Conservation (phyloP, 2,888 invertebrate genomes). For the Heliconius cydno region DNA sequence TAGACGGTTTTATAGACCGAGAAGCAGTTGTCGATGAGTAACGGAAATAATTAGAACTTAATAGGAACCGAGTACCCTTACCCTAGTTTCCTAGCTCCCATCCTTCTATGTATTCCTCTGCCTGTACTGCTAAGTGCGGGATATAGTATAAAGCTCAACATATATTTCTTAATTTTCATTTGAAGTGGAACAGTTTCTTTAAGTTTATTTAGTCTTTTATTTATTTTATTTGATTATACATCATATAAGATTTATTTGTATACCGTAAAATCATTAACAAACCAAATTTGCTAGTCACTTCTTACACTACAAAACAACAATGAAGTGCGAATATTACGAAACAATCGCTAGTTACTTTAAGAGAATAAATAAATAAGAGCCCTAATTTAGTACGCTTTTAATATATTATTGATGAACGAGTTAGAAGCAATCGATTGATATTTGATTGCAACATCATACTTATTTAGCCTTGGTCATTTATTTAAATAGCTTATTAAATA, state of each 20-base stretch:
- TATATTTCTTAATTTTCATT: not conserved
- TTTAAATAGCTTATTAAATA: not conserved
- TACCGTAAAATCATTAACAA: not conserved
- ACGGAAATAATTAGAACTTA: no score
- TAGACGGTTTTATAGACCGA: not conserved
- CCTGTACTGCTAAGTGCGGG: no score
- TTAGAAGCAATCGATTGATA: slow-evolving; percentile 9
- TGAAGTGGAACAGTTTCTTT: not conserved
- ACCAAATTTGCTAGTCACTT: not conserved
- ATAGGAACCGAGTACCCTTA: no score
- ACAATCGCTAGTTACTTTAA: not conserved
- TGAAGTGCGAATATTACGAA: slow-evolving; percentile 19
- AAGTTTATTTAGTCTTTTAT: no score
- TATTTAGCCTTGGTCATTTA: slow-evolving; percentile 1
- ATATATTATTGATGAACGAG: slow-evolving; percentile 12
- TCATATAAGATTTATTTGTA: not conserved
- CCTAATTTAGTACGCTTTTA: slow-evolving; percentile 10
- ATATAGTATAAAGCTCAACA: not conserved
- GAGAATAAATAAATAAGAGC: slow-evolving; percentile 5
- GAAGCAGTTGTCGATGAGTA: not conserved
- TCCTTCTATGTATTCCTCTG: no score
- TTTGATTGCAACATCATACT: slow-evolving; percentile 7
- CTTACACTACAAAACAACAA: not conserved
- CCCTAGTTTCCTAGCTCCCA: no score
- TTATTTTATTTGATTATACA: not conserved